Conservation (phyloP, 2,888 invertebrate genomes). For the Aradus depressus region DNA sequence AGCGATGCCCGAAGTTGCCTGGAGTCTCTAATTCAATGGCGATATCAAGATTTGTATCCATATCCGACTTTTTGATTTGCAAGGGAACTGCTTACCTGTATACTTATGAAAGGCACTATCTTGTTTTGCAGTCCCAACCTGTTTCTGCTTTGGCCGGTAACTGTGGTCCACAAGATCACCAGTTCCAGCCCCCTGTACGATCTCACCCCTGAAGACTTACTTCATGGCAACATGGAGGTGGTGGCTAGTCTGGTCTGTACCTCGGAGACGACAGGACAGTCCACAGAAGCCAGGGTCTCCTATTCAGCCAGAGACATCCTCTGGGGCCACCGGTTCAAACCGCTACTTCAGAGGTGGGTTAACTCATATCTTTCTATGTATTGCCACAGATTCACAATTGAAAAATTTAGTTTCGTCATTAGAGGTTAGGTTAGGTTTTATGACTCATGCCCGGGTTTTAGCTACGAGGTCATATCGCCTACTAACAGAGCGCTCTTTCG, state of each 20-base stretch:
- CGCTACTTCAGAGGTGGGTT: constrained; percentile 46
- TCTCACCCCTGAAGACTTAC: constrained; percentile 64
- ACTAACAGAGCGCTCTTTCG: no score
- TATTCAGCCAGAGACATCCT: constrained; percentile 67
- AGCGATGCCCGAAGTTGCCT: no score
- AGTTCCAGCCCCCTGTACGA: constrained; percentile 64
- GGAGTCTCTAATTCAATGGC: no score
- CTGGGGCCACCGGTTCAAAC: constrained; percentile 71
- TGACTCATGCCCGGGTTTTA: no score
- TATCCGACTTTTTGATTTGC: neutral
- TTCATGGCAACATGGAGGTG: constrained; percentile 62
- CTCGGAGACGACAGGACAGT: constrained; percentile 62
- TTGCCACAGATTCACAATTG: neutral
- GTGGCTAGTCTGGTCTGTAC: constrained; percentile 72
- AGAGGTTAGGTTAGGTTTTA: no score
- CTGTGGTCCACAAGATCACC: constrained; percentile 73
- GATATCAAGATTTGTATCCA: neutral
- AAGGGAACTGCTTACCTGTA: neutral
- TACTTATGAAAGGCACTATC: constrained; percentile 1
- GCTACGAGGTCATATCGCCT: no score
- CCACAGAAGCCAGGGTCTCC: constrained; percentile 60
- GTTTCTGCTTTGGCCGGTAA: constrained; percentile 78
- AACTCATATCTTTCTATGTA: neutral
- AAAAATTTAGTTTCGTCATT: neutral
- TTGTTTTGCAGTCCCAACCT: constrained; percentile 37